Conservation (phyloP, 1,140 invertebrate genomes). For the Magallana gigas region DNA sequence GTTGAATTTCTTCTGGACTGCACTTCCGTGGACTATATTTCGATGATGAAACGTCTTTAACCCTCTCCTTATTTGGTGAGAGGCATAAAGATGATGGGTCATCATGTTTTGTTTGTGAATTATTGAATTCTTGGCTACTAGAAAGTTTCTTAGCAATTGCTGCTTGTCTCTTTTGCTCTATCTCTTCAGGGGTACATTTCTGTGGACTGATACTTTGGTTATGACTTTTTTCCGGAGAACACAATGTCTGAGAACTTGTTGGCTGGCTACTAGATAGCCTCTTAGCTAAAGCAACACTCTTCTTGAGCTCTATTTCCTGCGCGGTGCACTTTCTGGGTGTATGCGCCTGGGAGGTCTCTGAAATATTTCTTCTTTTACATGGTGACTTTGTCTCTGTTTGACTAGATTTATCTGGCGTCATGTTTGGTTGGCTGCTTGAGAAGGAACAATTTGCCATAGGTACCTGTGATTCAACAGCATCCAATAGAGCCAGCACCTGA, state of each 20-base stretch:
- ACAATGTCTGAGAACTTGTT: neutral
- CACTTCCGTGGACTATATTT: neutral
- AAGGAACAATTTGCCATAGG: neutral
- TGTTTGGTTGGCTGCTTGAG: slow-evolving; percentile 4
- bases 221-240: neutral
- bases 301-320: too few relatives aligned
- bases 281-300: too few relatives aligned
- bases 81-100: neutral
- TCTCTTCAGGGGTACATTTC: neutral
- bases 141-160: slow-evolving; percentile 2
- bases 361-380: neutral
- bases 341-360: neutral
- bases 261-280: too few relatives aligned
- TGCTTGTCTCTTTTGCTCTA: neutral
- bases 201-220: neutral
- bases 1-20: slow-evolving; percentile 5
- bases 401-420: neutral
- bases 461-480: neutral
- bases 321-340: neutral
- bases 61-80: neutral
- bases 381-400: neutral
- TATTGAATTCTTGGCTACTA: neutral
- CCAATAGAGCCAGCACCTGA: slow-evolving; percentile 61
- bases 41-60: neutral
- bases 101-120: neutral